Percentiles rank a stretch among this genome's conserved stretches.
These are phyloP conservation scores for Palaemon carinicauda DNA, from an alignment of 1,140 invertebrate genomes.

Conservation along the genomic window DNA sequence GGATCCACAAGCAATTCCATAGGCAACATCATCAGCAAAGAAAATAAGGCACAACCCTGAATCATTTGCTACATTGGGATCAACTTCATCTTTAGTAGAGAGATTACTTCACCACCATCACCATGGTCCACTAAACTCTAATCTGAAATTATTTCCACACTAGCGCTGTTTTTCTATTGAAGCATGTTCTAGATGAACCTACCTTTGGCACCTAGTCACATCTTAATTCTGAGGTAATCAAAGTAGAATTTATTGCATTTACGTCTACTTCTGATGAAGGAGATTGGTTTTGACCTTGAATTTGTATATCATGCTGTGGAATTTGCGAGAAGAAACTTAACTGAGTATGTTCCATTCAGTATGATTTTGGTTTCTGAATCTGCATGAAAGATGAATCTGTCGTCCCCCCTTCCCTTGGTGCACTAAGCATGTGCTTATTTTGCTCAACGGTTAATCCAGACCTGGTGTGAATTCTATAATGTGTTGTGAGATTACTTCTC, in stretches of 20 bases:
- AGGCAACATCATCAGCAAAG: conserved; percentile 51
- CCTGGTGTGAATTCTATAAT: no score
- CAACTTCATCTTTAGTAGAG: conserved; percentile 7
- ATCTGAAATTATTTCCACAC: conserved; percentile 8
- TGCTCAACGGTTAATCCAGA: no score
- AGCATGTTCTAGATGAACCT: conserved; percentile 29
- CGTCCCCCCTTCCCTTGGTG: no score
- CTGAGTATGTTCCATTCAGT: no score
- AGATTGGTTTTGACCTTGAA: conserved; percentile 1
- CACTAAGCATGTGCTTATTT: no score
- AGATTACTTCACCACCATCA: conserved; percentile 9
- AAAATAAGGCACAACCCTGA: conserved; percentile 37
- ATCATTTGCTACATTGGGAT: background rate
- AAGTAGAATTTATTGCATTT: no score
- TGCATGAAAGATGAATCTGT: no score
- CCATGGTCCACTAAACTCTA: background rate
- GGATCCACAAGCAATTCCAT: conserved; percentile 53
- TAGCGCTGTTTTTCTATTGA: conserved; percentile 19
- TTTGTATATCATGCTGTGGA: conserved; percentile 21
- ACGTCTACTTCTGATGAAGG: no score
- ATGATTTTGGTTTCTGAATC: no score
- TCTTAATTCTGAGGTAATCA: conserved; percentile 21
- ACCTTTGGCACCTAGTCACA: conserved; percentile 29
- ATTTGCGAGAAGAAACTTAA: conserved; percentile 11
- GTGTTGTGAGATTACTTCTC: no score